Conservation (phyloP, 2,797 vertebrate genomes). For the Orientallactaga sibirica region DNA sequence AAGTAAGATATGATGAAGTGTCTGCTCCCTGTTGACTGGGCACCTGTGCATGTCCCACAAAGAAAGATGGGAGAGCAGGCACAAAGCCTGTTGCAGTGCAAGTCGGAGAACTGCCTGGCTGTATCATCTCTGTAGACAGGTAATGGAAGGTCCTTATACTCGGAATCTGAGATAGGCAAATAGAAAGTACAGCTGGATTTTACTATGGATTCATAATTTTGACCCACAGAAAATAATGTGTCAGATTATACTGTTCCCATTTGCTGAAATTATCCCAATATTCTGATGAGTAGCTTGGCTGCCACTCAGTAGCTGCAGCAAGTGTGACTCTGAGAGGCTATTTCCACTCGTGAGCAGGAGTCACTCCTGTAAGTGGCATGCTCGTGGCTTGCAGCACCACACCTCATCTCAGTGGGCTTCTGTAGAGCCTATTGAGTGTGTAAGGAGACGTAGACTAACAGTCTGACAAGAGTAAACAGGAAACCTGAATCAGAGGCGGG, state of each 20-base stretch:
- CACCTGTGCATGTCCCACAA: background rate
- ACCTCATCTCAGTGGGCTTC: background rate
- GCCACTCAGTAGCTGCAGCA: background rate
- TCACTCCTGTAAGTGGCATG: fast-evolving
- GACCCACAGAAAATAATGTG: background rate
- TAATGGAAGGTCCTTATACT: fast-evolving
- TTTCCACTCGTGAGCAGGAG: background rate
- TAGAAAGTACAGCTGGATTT: background rate
- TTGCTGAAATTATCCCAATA: background rate
- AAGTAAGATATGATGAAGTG: background rate
- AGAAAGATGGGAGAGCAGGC: background rate
- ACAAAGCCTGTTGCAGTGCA: fast-evolving
- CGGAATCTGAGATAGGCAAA: background rate
- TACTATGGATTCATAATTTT: background rate
- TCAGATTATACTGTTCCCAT: background rate
- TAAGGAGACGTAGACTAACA: background rate
- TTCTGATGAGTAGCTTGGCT: background rate
- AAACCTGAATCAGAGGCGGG: background rate
- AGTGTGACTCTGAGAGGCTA: too few relatives aligned
- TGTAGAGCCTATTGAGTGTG: background rate
- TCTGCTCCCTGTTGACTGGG: background rate
- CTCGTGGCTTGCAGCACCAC: background rate
- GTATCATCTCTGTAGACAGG: background rate
- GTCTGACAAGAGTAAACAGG: background rate
- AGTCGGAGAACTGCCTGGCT: background rate